A percentile compares a stretch with the other conserved stretches of the same genome.
Conservation (phyloP, 2,113 vertebrate genomes). For the Oxyruncus cristatus region DNA sequence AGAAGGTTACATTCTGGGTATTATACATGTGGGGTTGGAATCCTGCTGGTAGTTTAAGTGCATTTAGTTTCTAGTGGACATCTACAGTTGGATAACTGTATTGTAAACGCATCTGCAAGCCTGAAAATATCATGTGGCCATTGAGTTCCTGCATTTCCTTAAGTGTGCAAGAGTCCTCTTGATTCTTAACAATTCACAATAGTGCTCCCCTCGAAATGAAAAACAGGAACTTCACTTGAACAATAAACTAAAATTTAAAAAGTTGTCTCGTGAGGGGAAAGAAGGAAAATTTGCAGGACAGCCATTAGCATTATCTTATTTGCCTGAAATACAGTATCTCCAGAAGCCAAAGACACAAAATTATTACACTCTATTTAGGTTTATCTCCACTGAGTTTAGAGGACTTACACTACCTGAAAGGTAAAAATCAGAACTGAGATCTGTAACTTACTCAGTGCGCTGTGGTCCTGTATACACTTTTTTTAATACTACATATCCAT, state of each 20-base stretch:
- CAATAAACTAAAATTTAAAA: neutral
- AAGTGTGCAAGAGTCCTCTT: neutral
- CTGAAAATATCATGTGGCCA: neutral
- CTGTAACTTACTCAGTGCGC: slow-evolving; percentile 82
- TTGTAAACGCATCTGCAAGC: neutral
- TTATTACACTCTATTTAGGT: neutral
- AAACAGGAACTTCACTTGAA: neutral
- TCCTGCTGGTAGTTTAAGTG: neutral
- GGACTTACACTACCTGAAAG: neutral
- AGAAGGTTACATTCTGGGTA: neutral
- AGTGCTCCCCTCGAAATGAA: neutral
- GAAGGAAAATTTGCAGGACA: neutral
- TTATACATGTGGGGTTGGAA: neutral
- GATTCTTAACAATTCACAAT: neutral
- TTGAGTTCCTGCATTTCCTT: neutral
- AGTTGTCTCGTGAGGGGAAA: rapidly evolving
- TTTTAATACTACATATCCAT: slow-evolving; percentile 89
- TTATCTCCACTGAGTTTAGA: neutral
- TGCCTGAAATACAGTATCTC: neutral
- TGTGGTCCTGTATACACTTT: slow-evolving; percentile 88
- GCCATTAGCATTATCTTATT: neutral
- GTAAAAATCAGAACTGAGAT: neutral
- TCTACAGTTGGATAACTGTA: neutral
- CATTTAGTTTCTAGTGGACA: neutral
- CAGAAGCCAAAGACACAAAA: neutral